Base-by-base conservation (phyloP, 2,113 vertebrate genomes). In the Xiphophorus hellerii region DNA sequence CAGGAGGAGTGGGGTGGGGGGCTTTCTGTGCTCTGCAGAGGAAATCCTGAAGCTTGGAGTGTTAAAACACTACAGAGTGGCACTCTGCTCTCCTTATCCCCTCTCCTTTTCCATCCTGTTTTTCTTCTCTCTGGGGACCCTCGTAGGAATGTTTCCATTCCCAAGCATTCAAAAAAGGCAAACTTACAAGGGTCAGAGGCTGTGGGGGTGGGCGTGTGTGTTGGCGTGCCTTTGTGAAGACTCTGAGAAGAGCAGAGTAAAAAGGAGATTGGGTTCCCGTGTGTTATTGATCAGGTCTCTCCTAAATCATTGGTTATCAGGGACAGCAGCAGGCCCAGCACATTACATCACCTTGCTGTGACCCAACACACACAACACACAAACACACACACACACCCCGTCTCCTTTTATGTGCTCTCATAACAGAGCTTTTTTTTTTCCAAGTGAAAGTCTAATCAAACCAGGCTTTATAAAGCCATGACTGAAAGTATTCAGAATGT, bases 91-190 rank as follows among this genome's bases (percentile, higher is more conserved):
- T 66, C 29, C 25, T 66, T 73, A 62, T 58, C 31, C 70, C 22
- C 51, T 66, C 66, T 51, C 51, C 76, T 69, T 71, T 73, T 69
- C 66, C 62, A 51, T 33, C 67, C 78, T 62, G n/a, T 62, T 66
- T 69, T 60, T 60, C 73, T 13, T 33, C 73, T 73, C 89, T 80
- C 89, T 42, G n/a, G 85, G 83, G 90, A 90, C 78, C 72, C 76
- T 89, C 64, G 79, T 76, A 89, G 86, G 86, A 92, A 92, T 93
- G 87, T 92, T 92, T 92, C 89, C 88, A 91, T 93, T 93, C 92
- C 84, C 88, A 90, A 88, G 84, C 86, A 71, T 79, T 89, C 73
- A 84, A 73, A 93, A 88, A 84, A 86, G 82, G 78, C 9, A 0
- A 78, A 83, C 77, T 83, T 71, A 80, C 76, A 80, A 67, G 87